phyloP scores from a whole-genome alignment of 2,888 invertebrate genomes.

The Agrypnus murinus region DNA sequence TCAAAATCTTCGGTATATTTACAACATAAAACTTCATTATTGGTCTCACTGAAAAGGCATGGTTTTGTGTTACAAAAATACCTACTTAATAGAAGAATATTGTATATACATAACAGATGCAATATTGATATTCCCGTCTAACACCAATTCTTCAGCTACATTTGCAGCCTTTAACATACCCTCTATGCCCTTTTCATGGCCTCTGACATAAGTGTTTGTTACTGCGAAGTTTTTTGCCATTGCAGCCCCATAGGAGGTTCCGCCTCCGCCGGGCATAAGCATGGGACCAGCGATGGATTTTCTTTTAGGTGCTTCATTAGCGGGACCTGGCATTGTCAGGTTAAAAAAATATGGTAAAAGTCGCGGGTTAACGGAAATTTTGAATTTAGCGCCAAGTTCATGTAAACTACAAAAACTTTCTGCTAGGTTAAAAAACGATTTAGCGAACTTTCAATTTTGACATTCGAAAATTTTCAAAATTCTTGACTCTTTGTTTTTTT shows the following conservation, averaged over 20 bases:
- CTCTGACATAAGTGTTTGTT: constrained; percentile 49
- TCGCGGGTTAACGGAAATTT: constrained; percentile 23
- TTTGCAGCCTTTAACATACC: constrained; percentile 43
- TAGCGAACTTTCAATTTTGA: constrained; percentile 45
- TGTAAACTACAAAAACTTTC: constrained; percentile 23
- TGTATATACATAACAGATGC: constrained; percentile 58
- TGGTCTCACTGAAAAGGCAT: constrained; percentile 70
- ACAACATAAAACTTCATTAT: constrained; percentile 74
- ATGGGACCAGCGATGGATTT: constrained; percentile 42
- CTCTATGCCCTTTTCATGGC: constrained; percentile 41
- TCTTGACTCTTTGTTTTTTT: constrained; percentile 37
- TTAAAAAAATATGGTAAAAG: no score
- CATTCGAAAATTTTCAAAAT: constrained; percentile 37
- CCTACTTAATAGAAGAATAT: neutral
- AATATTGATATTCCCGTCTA: constrained; percentile 61
- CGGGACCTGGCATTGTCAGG: no score
- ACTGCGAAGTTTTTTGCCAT: constrained; percentile 40
- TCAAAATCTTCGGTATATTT: constrained; percentile 78
- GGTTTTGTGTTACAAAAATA: neutral
- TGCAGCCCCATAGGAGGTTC: neutral
- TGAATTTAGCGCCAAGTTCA: constrained; percentile 37
- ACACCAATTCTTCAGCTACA: constrained; percentile 58
- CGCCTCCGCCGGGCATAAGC: neutral
- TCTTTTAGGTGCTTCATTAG: constrained; percentile 39
- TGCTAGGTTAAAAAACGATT: constrained; percentile 40